Evolutionary conservation across 2,888 invertebrate species (phyloP).

Genomic region (Drosophila sordidapex): DNA sequence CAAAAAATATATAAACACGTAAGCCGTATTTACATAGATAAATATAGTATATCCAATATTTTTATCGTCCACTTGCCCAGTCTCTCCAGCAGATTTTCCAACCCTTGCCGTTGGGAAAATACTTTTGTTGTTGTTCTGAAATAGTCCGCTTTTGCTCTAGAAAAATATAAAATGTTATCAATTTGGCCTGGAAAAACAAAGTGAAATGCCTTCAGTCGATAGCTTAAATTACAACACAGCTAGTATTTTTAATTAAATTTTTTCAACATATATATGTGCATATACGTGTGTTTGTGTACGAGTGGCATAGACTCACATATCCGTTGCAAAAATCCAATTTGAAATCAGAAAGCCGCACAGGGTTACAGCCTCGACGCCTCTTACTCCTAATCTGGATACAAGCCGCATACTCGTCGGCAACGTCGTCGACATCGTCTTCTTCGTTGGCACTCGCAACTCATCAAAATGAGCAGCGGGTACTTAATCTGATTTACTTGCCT

Average conservation of each 20-base stretch:
- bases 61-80: no score
- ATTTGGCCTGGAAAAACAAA: background rate
- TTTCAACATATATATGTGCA: slow-evolving; percentile 17
- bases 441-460: slow-evolving; percentile 65
- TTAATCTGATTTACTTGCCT: slow-evolving; percentile 80
- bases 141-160: slow-evolving; percentile 8
- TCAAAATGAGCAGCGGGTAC: slow-evolving; percentile 81
- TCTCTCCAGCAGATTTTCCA: background rate
- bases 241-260: slow-evolving; percentile 55
- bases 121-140: slow-evolving; percentile 1
- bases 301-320: slow-evolving; percentile 38
- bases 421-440: slow-evolving; percentile 21
- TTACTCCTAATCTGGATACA: slow-evolving; percentile 42
- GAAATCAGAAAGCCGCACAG: slow-evolving; percentile 68
- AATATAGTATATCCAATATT: background rate
- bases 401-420: slow-evolving; percentile 20
- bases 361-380: slow-evolving; percentile 10
- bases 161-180: background rate
- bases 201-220: slow-evolving; percentile 7
- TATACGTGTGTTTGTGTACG: slow-evolving; percentile 10
- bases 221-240: slow-evolving; percentile 37
- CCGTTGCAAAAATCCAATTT: slow-evolving; percentile 66
- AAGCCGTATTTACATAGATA: background rate
- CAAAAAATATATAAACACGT: background rate
- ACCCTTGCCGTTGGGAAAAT: background rate